Base-by-base conservation (phyloP, 1,140 invertebrate genomes). In the Sminthurides bifidus region DNA sequence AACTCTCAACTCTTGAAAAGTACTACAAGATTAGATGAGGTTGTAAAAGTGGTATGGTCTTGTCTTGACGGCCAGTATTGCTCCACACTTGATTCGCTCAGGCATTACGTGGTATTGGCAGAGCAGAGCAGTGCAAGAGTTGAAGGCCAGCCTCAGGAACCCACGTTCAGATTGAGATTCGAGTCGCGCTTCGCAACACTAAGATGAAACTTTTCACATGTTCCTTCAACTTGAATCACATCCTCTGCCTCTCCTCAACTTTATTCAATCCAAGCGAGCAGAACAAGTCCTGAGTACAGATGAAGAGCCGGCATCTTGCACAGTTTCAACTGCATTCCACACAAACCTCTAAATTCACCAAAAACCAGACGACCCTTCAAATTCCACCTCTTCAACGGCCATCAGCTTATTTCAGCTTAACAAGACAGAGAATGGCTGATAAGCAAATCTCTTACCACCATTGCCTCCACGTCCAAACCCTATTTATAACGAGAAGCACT, bases 161-260 rank as follows among this genome's bases (percentile, higher is more conserved):
- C 51, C 46, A 51, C 52, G 52, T 58, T 58, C 56, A 58, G 30
- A 46, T 58, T 58, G 56, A 58, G 56, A 58, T 58, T 58, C 56
- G 56, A 58, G 56, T 58, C 56, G 52, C 56, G 56, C 55, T 52
- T 57, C 55, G 48, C 44, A 17, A 52, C 56, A 57, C 49, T 57
- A 48, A 50, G 17, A 49, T 53, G 56, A 58, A 58, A 58, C 56
- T 58, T 58, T 58, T 58, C 56, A 58, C 37, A 58, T 58, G 56
- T 53, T 58, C 44, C 56, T 44, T 50, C 45, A 43, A 50, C 45
- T 55, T 55, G 44, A 23, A 48, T 48, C 24, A 23, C 41, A 43
- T 43, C 41, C 24, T 43, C 41, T 6, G 10, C 17, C 41, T 43
- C 24, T 21, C 10, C 6, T 19, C 24, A 10, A 43, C 41, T 43